Evolutionary conservation across 2,888 invertebrate genomes (phyloP), one percentile per base, ranked within the genome.

Genomic region (Nymphalis polychloros): DNA sequence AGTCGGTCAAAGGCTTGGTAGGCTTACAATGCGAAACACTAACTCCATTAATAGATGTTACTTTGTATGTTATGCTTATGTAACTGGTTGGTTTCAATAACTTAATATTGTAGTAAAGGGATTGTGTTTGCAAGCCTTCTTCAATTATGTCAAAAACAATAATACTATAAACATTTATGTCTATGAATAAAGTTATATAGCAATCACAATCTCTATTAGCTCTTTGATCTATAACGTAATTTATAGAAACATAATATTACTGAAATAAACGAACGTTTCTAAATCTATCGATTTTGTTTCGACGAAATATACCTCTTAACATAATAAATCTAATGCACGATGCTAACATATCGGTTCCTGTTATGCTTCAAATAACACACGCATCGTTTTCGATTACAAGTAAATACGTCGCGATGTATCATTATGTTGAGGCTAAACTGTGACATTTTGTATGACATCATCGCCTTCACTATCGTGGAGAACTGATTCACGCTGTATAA

Each of bases 371-470:
- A 57, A 57, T 41, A 35, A 48, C 23, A 27, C 17, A 1, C 53
- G 53, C 47, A 60, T 60, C 60, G 47, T 47, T 20, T 35, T 20
- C n/a, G 41, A 27, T 31, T 47, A 59, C 20, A 48, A 20, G 57
- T 35, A 35, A 64, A 64, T 47, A 31, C n/a, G 47, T 62, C 62
- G 27, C 49, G 13, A 10, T 60, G 49, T 23, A 57, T 57, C 23
- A 64, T n/a, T 23, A 64, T 19, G 17, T 55, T 55, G 50, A 50
- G 50, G 20, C 20, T 27, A 19, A 57, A 41, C 27, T 59, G 67
- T 66, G 69, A 64, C 64, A 65, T 66, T 70, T 46, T 47, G 47
- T 63, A 65, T 72, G 67, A 72, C 70, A 65, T 72, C 72, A 72
- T 46, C 67, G 47, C 48, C 48, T 46, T 35, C 57, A 57, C 66